Percentiles rank a stretch among this genome's conserved stretches.
Conservation (phyloP, 1,140 invertebrate genomes). For the Anoplophora glabripennis region DNA sequence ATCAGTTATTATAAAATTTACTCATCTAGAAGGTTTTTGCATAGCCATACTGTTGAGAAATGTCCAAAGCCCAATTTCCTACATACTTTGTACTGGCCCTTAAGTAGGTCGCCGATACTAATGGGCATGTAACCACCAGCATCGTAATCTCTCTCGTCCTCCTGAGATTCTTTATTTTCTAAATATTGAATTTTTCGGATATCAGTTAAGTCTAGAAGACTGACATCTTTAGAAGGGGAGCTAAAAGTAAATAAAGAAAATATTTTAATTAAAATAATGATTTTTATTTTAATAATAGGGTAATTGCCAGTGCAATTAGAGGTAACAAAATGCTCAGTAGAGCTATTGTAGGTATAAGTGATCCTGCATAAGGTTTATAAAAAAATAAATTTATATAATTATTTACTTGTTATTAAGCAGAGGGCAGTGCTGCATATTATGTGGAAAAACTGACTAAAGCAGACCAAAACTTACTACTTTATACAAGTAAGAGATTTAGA, state of each 20-base stretch:
- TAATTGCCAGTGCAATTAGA: background rate
- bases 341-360: background rate
- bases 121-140: conserved; percentile 97
- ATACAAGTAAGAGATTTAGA: too few relatives aligned
- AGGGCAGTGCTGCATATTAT: too few relatives aligned
- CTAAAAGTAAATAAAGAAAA: conserved; percentile 22
- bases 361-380: too few relatives aligned
- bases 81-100: conserved; percentile 89
- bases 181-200: conserved; percentile 36
- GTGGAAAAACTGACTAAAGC: too few relatives aligned
- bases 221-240: conserved; percentile 34
- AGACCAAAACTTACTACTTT: too few relatives aligned
- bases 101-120: conserved; percentile 89
- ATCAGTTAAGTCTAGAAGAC: conserved; percentile 34
- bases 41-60: conserved; percentile 97
- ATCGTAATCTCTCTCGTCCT: conserved; percentile 88
- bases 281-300: background rate
- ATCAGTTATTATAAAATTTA: conserved; percentile 49
- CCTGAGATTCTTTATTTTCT: conserved; percentile 58
- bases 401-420: too few relatives aligned
- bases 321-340: background rate
- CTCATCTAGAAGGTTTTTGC: conserved; percentile 76
- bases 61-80: conserved; percentile 97
- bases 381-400: background rate
- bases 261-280: conserved; percentile 5